phyloP scores from a whole-genome alignment of 2,113 vertebrate genomes.

The Trematocara unimaculatum region DNA sequence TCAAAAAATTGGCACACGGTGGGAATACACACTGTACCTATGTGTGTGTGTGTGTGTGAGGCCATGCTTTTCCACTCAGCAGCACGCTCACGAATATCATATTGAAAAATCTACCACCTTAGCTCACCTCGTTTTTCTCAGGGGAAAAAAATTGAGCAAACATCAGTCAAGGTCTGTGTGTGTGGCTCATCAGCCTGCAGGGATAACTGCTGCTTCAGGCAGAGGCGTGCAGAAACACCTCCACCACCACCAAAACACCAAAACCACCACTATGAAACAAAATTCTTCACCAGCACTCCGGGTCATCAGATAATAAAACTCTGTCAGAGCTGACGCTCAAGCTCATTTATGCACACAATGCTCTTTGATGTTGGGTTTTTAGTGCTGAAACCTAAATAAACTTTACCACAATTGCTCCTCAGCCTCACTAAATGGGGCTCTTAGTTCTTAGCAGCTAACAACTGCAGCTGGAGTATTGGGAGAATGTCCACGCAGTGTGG shows the following conservation, averaged over 20 bases:
- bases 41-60: background rate
- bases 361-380: background rate
- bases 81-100: background rate
- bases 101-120: background rate
- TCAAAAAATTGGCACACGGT: background rate
- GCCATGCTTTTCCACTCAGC: background rate
- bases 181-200: background rate
- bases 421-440: background rate
- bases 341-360: background rate
- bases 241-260: background rate
- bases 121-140: background rate
- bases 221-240: background rate
- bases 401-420: background rate
- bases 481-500: background rate
- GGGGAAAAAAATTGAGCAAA: background rate
- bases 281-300: background rate
- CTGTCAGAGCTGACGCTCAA: background rate
- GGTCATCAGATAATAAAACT: background rate
- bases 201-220: background rate
- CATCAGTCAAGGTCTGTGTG: background rate
- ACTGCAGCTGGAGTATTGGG: background rate
- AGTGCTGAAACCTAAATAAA: background rate
- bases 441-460: background rate
- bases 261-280: background rate
- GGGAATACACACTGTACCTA: background rate